phyloP scores from a whole-genome alignment of 2,113 vertebrate genomes.

The Tragelaphus imberbis region DNA sequence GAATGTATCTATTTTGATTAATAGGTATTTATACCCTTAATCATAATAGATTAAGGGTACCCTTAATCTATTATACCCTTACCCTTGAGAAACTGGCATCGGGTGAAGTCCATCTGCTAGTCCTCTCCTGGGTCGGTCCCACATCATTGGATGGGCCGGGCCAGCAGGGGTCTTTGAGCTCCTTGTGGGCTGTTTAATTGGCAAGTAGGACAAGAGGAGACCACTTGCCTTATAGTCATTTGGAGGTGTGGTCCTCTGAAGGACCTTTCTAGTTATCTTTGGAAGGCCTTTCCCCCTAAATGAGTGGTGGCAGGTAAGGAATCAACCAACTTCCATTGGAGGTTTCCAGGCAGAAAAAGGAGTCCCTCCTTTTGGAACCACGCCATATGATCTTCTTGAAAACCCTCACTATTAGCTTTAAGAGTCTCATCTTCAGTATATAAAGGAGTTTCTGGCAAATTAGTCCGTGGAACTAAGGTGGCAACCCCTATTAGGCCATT shows the following conservation, averaged over 20 bases:
- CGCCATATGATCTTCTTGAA: not conserved
- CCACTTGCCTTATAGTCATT: not conserved
- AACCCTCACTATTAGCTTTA: not conserved
- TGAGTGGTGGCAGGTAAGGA: not conserved
- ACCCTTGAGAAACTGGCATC: not conserved
- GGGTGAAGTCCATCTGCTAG: not conserved
- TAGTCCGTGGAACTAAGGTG: not conserved
- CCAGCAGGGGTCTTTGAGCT: not conserved
- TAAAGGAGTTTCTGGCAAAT: not conserved
- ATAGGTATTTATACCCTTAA: not conserved
- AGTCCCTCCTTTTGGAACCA: not conserved
- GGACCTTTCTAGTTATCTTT: not conserved
- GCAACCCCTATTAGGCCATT: not conserved
- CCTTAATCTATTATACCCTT: no score
- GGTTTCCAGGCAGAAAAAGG: not conserved
- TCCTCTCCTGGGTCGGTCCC: not conserved
- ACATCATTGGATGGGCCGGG: not conserved
- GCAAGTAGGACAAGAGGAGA: not conserved
- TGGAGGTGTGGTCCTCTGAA: not conserved
- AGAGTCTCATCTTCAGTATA: not conserved
- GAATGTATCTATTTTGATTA: not conserved
- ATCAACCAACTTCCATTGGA: not conserved
- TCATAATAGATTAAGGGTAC: no score
- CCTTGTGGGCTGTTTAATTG: not conserved
- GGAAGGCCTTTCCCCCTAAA: not conserved